phyloP scores from a whole-genome alignment of 2,888 invertebrate genomes.

The Archaeoteleia sp. region DNA sequence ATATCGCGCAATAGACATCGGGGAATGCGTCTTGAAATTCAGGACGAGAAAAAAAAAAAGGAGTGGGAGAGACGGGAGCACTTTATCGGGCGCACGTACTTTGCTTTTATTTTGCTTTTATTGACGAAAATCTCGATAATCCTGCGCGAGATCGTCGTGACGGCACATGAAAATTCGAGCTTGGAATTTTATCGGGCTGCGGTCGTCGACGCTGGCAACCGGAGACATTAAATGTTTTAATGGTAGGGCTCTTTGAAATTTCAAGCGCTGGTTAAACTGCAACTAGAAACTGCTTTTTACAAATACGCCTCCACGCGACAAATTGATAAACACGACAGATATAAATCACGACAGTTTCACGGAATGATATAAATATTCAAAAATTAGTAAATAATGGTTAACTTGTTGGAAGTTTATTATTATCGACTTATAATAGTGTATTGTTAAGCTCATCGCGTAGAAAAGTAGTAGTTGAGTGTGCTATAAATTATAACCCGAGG shows the following conservation, averaged over 20 bases:
- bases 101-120: conserved; percentile 41
- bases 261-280: conserved; percentile 11
- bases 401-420: too few species aligned
- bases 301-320: background rate
- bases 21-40: conserved; percentile 45
- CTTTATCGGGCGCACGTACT: conserved; percentile 32
- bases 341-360: too few species aligned
- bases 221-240: conserved; percentile 41
- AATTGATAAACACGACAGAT: conserved; percentile 5
- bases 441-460: too few species aligned
- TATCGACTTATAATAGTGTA: too few species aligned
- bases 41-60: background rate
- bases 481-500: too few species aligned
- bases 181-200: conserved; percentile 35
- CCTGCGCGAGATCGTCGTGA: conserved; percentile 30
- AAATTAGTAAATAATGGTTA: too few species aligned
- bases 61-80: conserved; percentile 2
- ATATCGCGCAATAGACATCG: conserved; percentile 40
- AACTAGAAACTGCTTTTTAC: conserved; percentile 1
- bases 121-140: conserved; percentile 47
- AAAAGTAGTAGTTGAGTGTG: too few species aligned
- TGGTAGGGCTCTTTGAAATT: conserved; percentile 26
- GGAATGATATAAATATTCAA: too few species aligned
- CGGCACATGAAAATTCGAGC: conserved; percentile 40
- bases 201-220: conserved; percentile 31